Evolutionary conservation across 2,797 vertebrate genomes (phyloP), one percentile per base, ranked within the genome.

Genomic region (Argyrosomus regius): DNA sequence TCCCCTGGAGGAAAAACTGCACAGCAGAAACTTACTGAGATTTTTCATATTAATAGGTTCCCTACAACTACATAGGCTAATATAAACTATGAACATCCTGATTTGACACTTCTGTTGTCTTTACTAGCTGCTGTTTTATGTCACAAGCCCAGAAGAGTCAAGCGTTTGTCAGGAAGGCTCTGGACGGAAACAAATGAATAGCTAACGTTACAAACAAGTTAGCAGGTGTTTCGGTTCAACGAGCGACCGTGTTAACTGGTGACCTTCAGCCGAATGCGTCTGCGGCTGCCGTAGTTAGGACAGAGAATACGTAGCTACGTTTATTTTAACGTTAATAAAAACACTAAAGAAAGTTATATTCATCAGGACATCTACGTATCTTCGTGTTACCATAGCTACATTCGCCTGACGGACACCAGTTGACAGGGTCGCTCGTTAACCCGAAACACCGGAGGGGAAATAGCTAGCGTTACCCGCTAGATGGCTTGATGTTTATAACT

Each of bases 91-190:
- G 8, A 39, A 39, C 3, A 39, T 39, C 35, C 35, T 39, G 35
- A 39, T 8, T 8, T 9, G 35, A 39, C 35, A 9, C 39, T 57
- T n/a, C 9, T 20, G 28, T 43, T 61, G 11, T 20, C 12, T 60
- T 43, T 3, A 54, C 10, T 46, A 4, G 10, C 17, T 43, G 1
- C 35, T 39, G 35, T 39, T 39, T 53, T 62, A 35, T 31, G 35
- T 48, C 24, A 43, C 20, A 7, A 17, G 35, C 13, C 31, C 4
- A n/a, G 74, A 66, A 5, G 43, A 61, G 64, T 53, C 58, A 6
- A 12, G 49, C 14, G 53, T 65, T 43, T 59, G 41, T 64, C 72
- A 26, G 67, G 86, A 88, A 66, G 16, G 2, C 78, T 85, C 81
- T 48, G 50, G 49, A 52, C 60, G 56, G 8, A 72, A 67, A 75